These are phyloP conservation scores for Cabera pusaria DNA, from an alignment of 2,888 invertebrate genomes.

Conservation along the genomic window DNA sequence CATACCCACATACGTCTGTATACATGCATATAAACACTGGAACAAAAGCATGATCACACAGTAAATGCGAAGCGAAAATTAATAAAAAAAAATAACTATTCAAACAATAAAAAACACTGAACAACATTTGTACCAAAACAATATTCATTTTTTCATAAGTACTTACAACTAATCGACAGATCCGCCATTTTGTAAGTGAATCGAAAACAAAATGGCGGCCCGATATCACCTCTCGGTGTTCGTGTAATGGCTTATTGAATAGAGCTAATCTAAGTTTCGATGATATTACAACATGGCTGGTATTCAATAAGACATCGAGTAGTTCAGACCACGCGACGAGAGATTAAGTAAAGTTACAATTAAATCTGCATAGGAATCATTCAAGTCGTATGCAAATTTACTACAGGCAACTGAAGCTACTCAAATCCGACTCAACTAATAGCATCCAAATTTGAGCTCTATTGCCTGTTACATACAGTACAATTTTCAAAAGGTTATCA, in stretches of 20 bases:
- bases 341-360: background rate
- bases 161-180: slow-evolving; percentile 66
- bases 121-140: slow-evolving; percentile 72
- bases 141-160: slow-evolving; percentile 60
- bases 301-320: slow-evolving; percentile 38
- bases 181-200: slow-evolving; percentile 66
- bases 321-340: slow-evolving; percentile 12
- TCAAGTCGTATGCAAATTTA: background rate
- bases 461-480: too few species aligned
- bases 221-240: slow-evolving; percentile 53
- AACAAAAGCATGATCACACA: slow-evolving; percentile 79
- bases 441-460: too few species aligned
- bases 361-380: background rate
- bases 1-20: slow-evolving; percentile 79
- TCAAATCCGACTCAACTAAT: too few species aligned
- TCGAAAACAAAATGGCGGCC: slow-evolving; percentile 67
- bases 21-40: slow-evolving; percentile 79
- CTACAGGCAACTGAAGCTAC: too few species aligned
- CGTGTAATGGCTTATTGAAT: slow-evolving; percentile 48
- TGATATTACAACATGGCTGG: slow-evolving; percentile 30
- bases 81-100: slow-evolving; percentile 48
- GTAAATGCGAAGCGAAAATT: slow-evolving; percentile 77
- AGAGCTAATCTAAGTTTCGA: slow-evolving; percentile 33
- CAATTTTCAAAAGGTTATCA: too few species aligned
- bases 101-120: slow-evolving; percentile 52